Evolutionary conservation across 1,140 invertebrate genomes (phyloP), one percentile per base, ranked within the genome.

Genomic region (Drosophila auraria): DNA sequence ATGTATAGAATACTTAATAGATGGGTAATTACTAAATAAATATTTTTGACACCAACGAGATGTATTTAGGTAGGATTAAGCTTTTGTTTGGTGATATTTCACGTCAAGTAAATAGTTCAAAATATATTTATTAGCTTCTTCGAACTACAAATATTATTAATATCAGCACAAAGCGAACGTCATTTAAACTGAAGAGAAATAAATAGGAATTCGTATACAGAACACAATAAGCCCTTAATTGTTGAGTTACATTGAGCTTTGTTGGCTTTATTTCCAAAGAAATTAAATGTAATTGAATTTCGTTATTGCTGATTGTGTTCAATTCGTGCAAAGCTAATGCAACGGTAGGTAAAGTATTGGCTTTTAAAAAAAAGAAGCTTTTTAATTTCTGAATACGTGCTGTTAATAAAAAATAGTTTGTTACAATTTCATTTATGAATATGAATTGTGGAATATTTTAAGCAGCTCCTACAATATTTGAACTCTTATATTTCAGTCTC

Each of bases 241-340:
- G 38, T 56, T 36, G 30, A 20, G 12, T 38, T 56, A 7, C 33
- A 38, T 38, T 3, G 2, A 4, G 53, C 53, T 38, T 56, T 56
- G 53, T 38, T 9, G 2, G 17, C 53, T 38, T 56, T 56, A 56
- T 38, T 56, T 56, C 3, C 33, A 56, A 23, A 6, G 3, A 56
- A 56, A 38, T 56, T 15, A 56, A 56, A 15, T 38, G 3, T 38
- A 56, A 56, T 56, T 38, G 20, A 36, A 15, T 56, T 56, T 23
- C 27, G 30, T 36, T 54, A 36, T 54, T 36, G 36, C 2, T 36
- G 11, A 36, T 53, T 54, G 51, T 6, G 51, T 17, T 54, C 2
- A 54, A 14, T 12, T 54, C 12, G 51, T 36, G 53, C 53, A 23
- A 20, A 36, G 23, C 30, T 15, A 5, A 20, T 20, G 11, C 6